A percentile compares a stretch with the other conserved stretches of the same genome.
These are phyloP conservation scores for Perca schrenkii DNA, from an alignment of 2,113 vertebrate species.

Conservation along the genomic window DNA sequence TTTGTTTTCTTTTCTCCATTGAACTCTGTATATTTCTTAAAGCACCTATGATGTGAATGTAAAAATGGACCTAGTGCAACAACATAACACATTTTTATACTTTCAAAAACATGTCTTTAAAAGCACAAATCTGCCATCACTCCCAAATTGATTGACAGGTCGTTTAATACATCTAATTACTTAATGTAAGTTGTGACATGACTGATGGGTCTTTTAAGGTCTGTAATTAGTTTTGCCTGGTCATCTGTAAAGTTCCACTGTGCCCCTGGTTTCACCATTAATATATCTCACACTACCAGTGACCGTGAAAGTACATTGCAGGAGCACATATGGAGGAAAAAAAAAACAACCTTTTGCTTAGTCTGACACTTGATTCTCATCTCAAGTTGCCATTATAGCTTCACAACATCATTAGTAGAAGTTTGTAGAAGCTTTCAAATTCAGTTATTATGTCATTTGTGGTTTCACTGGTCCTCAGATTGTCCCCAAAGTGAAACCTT, in stretches of 20 bases:
- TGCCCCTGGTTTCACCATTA: neutral
- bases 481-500: constrained; percentile 63
- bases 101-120: neutral
- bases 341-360: constrained; percentile 34
- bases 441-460: constrained; percentile 66
- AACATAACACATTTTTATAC: neutral
- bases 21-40: neutral
- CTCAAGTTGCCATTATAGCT: constrained; percentile 56
- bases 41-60: neutral
- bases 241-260: neutral
- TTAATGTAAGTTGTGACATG: neutral
- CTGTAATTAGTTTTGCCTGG: neutral
- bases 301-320: constrained; percentile 22
- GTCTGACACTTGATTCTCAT: constrained; percentile 56
- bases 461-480: constrained; percentile 44
- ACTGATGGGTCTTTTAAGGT: neutral
- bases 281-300: constrained; percentile 7
- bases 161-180: neutral
- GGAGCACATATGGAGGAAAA: constrained; percentile 3
- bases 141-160: neutral
- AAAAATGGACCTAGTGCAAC: neutral
- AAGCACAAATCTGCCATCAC: neutral
- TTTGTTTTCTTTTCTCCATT: neutral
- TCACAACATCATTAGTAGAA: constrained; percentile 53
- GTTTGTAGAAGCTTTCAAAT: constrained; percentile 71